These are phyloP conservation scores for Lathronympha strigana DNA, from an alignment of 2,888 invertebrate genomes.

Conservation along the genomic window DNA sequence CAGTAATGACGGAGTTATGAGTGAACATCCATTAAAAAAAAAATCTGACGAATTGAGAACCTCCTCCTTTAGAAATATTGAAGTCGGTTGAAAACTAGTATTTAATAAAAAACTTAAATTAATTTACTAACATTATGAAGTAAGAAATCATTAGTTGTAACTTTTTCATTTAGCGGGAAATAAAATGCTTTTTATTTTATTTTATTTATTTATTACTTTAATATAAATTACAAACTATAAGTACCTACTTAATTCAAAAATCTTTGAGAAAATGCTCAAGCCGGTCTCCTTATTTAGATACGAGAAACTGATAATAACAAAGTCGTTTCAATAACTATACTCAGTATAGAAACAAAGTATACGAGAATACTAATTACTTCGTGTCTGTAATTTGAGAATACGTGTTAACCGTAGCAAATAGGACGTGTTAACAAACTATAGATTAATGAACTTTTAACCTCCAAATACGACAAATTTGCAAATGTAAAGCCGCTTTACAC, in stretches of 20 bases:
- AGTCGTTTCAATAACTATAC: conserved; percentile 45
- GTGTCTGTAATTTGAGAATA: conserved; percentile 35
- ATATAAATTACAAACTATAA: no score
- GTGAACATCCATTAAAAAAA: no score
- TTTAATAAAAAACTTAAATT: no score
- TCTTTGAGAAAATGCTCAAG: not conserved
- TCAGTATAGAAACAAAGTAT: conserved; percentile 40
- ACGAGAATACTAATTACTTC: conserved; percentile 45
- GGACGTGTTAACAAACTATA: conserved; percentile 10
- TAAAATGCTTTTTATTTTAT: no score
- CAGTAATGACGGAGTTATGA: no score
- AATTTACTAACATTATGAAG: no score
- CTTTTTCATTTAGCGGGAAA: no score
- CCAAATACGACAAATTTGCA: conserved; percentile 6
- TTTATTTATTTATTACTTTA: no score
- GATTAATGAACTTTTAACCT: conserved; percentile 19
- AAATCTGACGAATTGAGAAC: no score
- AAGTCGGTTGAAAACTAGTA: no score
- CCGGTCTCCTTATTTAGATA: conserved; percentile 11
- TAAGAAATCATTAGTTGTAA: no score
- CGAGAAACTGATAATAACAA: conserved; percentile 47
- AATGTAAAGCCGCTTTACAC: not conserved
- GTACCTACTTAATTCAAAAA: not conserved
- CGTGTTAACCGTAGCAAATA: conserved; percentile 11
- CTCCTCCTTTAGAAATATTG: no score